Percentiles rank a stretch among this genome's conserved stretches.
Evolutionary conservation across 1,140 invertebrate genomes (phyloP).

Genomic region (Dolichoris vasculosae): DNA sequence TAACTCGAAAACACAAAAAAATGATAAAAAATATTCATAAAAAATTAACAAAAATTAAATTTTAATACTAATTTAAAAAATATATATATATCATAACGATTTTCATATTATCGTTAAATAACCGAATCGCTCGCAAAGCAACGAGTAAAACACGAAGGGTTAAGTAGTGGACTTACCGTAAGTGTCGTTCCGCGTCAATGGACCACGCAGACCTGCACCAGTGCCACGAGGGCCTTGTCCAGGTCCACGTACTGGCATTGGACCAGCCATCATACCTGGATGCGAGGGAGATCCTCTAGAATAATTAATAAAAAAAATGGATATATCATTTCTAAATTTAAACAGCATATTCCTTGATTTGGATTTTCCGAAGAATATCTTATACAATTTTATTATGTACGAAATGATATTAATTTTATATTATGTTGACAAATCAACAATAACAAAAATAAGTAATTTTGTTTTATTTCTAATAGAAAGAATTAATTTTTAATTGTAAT

Average conservation of each 20-base stretch:
- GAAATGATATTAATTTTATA: too few species aligned
- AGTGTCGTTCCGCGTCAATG: conserved; percentile 85
- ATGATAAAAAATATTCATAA: conserved; percentile 17
- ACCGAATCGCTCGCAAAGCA: conserved; percentile 16
- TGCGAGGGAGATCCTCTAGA: conserved; percentile 78
- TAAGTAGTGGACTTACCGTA: conserved; percentile 84
- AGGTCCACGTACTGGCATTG: conserved; percentile 80
- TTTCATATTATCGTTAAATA: conserved; percentile 25
- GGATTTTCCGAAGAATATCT: conserved; percentile 1
- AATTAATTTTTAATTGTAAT: too few species aligned
- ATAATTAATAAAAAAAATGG: conserved; percentile 42
- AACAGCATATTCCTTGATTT: background rate
- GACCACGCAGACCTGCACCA: conserved; percentile 79
- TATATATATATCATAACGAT: background rate
- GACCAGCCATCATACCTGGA: conserved; percentile 79
- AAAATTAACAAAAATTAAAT: conserved; percentile 34
- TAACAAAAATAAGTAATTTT: too few species aligned
- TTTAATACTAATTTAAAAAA: conserved; percentile 25
- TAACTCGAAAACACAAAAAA: conserved; percentile 23
- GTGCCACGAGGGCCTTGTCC: conserved; percentile 76
- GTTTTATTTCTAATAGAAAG: too few species aligned
- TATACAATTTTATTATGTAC: too few species aligned
- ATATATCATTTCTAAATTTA: conserved; percentile 1
- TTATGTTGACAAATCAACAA: too few species aligned
- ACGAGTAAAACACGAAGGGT: conserved; percentile 6